Conservation (phyloP, 2,113 vertebrate species). For the Rallus limicola region DNA sequence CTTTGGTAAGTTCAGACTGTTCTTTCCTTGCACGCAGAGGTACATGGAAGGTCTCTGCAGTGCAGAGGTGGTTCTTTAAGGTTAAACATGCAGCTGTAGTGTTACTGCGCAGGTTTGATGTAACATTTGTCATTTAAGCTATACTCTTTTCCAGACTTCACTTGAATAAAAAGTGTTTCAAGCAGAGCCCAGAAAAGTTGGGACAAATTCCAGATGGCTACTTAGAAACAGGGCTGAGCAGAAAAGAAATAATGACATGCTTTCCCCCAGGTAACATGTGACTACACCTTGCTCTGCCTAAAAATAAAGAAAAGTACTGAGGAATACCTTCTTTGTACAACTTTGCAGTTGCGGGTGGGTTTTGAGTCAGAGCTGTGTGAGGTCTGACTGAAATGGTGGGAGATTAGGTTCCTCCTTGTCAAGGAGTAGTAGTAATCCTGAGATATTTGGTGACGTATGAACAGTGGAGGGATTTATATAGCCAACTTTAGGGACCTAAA, state of each 20-base stretch:
- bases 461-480: background rate
- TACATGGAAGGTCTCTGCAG: background rate
- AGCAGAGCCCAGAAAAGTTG: background rate
- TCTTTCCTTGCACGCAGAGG: background rate
- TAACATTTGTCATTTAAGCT: background rate
- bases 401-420: background rate
- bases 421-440: background rate
- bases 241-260: background rate
- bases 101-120: background rate
- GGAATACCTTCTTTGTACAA: background rate
- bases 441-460: background rate
- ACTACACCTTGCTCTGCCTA: background rate
- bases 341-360: background rate
- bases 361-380: background rate
- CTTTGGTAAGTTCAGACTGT: background rate
- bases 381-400: background rate
- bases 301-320: background rate
- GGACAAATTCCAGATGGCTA: background rate
- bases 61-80: background rate
- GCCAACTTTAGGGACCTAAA: background rate
- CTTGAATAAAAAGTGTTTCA: background rate
- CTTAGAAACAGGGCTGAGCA: background rate
- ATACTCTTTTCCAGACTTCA: background rate
- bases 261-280: background rate
- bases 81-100: background rate